Evolutionary conservation across 2,797 vertebrate genomes (phyloP), one percentile per base, ranked within the genome.

Genomic region (Sparus aurata): DNA sequence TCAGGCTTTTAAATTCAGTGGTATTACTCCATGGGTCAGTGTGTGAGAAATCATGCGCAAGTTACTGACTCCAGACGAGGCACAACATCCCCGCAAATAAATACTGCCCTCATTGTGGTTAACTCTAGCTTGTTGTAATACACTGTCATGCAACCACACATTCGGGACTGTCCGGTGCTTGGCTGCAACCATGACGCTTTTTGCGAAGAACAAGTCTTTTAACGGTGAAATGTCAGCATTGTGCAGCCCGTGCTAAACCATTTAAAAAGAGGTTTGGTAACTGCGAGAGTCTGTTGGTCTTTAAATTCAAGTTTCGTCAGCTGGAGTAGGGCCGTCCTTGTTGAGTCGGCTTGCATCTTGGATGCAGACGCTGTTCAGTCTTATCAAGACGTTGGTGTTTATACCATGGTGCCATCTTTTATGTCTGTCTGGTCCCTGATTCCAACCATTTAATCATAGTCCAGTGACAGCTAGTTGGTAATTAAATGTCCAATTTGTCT

Each of bases 251-350:
- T 17, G 5, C 16, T 34, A 12, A 46, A 46, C 17, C 23, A 17
- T 49, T 50, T 27, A 30, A 17, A 10, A 59, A 50, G 43, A 45
- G 23, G 13, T 61, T 73, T 80, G 15, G 27, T 34, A 17, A 43
- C 41, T 43, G 38, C 47, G 38, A 25, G 50, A 54, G 25, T 41
- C 69, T 53, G 38, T 49, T 49, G 12, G 12, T 59, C 34, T 53
- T 79, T 67, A 50, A 52, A 49, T 15, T 59, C 38, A 59, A 46
- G 61, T 72, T 54, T 17, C 23, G 41, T 81, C 46, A 9, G 34
- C 60, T 27, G 27, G 11, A 54, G 34, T 8, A 3, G 34, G 46
- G 17, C 61, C 38, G 43, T 65, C 1, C 70, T 41, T 58, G 45
- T 46, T 46, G 23, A 3, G 3, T 30, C 16, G 54, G 45, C 25